Evolutionary conservation across 2,113 vertebrate species (phyloP), one percentile per base, ranked within the genome.

Genomic region (Melanotaenia duboulayi): DNA sequence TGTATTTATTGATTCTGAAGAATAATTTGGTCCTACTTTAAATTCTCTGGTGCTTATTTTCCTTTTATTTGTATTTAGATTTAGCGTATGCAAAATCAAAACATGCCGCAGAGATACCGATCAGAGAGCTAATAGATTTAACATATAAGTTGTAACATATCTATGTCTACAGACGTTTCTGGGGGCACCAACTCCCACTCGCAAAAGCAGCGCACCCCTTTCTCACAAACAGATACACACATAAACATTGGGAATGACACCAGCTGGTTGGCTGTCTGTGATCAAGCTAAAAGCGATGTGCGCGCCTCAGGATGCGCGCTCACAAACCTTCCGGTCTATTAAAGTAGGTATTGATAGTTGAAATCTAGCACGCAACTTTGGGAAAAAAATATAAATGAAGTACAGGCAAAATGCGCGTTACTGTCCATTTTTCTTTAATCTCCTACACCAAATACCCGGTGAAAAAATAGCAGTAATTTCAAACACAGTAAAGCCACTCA

Each of bases 251-350:
- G 54, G 51, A 75, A 74, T 74, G 78, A 76, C 80, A 70, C 65
- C 80, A 82, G 70, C 84, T 86, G 83, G 72, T 73, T 80, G 75
- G 80, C 55, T 81, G 71, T 20, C 39, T 62, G 80, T 35, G 61
- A 71, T 79, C 71, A 81, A 52, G 66, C 71, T 76, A 35, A 84
- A 63, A 65, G 65, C 71, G 32, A 80, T 23, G 35, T 75, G 86
- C 90, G 88, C 90, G 88, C 87, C 82, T 56, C 13, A 32, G 60
- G 24, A 88, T 86, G 93, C 94, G 93, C 93, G 93, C 91, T 90
- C 94, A 94, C 94, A 79, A 81, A 84, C 86, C 93, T 95, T 94
- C 93, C 93, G 94, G 93, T 92, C 86, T 91, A 74, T 89, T 80
- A 82, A 78, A 92, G 91, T 90, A 90, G 83, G 81, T 71, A 67